Conservation (phyloP, 2,888 invertebrate species). For the Polietes domitor region DNA sequence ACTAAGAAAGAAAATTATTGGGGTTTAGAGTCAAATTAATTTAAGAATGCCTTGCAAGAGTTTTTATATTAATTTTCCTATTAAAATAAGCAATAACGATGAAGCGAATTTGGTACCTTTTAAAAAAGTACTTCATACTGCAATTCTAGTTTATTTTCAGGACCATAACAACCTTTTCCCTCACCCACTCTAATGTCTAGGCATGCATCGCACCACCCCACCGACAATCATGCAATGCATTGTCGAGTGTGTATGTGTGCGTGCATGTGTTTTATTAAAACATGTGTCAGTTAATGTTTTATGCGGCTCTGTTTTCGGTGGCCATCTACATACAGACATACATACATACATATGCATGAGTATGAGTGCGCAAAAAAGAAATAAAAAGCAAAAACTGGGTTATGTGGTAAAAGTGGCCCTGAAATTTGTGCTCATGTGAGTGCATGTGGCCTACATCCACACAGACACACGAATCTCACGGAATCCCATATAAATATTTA, state of each 20-base stretch:
- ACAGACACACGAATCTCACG: constrained; percentile 36
- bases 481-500: constrained; percentile 29
- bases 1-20: too few relatives aligned
- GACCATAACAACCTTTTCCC: too few relatives aligned
- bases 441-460: constrained; percentile 60
- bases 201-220: too few relatives aligned
- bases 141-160: too few relatives aligned
- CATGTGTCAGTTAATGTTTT: constrained; percentile 64
- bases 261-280: constrained; percentile 55
- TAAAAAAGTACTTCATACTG: too few relatives aligned
- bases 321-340: too few relatives aligned
- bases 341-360: too few relatives aligned
- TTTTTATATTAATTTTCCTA: too few relatives aligned
- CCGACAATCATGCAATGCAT: background rate
- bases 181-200: background rate
- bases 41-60: too few relatives aligned
- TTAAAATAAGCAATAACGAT: too few relatives aligned
- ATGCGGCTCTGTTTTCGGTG: constrained; percentile 6
- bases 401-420: constrained; percentile 63
- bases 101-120: too few relatives aligned
- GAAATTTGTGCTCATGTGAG: constrained; percentile 60
- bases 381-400: constrained; percentile 56
- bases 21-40: too few relatives aligned
- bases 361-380: background rate
- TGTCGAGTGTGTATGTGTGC: background rate